Evolutionary conservation across 2,888 invertebrate genomes (phyloP).

Genomic region (Pammene fasciana): DNA sequence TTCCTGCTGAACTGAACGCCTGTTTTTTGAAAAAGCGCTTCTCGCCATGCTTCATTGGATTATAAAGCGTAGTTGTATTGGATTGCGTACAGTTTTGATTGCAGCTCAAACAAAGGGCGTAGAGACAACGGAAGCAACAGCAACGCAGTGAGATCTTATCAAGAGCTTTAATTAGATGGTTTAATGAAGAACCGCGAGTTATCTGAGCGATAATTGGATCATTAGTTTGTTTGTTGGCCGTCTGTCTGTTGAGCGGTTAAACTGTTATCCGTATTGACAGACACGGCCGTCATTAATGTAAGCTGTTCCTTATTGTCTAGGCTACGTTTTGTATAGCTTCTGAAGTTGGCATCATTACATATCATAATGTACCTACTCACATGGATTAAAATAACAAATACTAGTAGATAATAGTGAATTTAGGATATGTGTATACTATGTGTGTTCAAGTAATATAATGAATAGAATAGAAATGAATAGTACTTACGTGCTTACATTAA

Average conservation of each 20-base stretch:
- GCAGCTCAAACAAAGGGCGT: constrained; percentile 55
- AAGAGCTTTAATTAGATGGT: constrained; percentile 66
- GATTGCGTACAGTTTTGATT: constrained; percentile 45
- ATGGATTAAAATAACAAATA: too few relatives aligned
- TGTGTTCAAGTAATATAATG: too few relatives aligned
- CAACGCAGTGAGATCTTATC: constrained; percentile 51
- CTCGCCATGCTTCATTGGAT: constrained; percentile 23
- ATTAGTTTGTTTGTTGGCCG: constrained; percentile 58
- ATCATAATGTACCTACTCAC: too few relatives aligned
- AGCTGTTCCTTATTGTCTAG: constrained; percentile 1
- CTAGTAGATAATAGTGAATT: too few relatives aligned
- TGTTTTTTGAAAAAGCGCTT: constrained; percentile 18
- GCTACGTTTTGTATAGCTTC: background rate
- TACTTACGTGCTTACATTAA: too few relatives aligned
- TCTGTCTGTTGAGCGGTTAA: constrained; percentile 40
- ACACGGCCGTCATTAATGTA: background rate
- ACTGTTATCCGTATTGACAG: constrained; percentile 3
- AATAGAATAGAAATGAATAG: too few relatives aligned
- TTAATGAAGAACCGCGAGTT: constrained; percentile 74
- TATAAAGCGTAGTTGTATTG: constrained; percentile 41
- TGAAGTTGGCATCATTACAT: too few relatives aligned
- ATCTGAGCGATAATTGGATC: constrained; percentile 73
- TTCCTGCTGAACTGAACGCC: background rate
- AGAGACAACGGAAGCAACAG: constrained; percentile 66
- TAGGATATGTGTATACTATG: too few relatives aligned